Base-by-base conservation (phyloP, 1,140 invertebrate genomes). In the Nephotettix cincticeps region DNA sequence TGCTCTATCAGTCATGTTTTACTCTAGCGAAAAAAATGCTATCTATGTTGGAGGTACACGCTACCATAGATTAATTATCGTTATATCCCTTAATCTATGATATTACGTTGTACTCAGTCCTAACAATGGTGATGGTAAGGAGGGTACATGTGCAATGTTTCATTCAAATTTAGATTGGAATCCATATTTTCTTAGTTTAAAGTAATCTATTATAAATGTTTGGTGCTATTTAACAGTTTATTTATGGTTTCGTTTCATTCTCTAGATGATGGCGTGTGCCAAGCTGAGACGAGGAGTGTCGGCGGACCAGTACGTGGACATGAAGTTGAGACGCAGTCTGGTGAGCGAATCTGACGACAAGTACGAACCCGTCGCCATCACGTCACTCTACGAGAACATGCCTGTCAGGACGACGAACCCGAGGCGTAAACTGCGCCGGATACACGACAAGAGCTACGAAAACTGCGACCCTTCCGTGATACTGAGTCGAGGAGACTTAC, bases 221-320 rank as follows among this genome's bases (percentile, higher is more conserved):
- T n/a, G n/a, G n/a, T n/a, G n/a, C n/a, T n/a, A n/a, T n/a, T n/a
- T n/a, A n/a, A n/a, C n/a, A n/a, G n/a, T n/a, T n/a, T n/a, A n/a
- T n/a, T n/a, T n/a, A n/a, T n/a, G n/a, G 36, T 17, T 40, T 6
- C 6, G 6, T 40, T 40, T 40, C 17, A 40, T 40, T 6, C 19
- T 36, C 40, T 86, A 86, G 78, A 82, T 83, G 71, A 67, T 40
- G 30, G 30, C 64, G 40, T 28, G 25, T 27, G 36, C 21, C 32
- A 67, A 19, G 71, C 79, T 91, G 72, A 84, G 87, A 71, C 88
- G 90, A 79, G 89, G 89, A 2, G 85, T 89, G 69, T 91, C 90
- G 64, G 85, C 90, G 28, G 90, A 91, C 77, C 90, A 91, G 73
- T 92, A 91, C 83, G 90, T 91, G 4, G 90, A 91, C 75, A 88